Evolutionary conservation across 30 jellyfish, hydroid and myxozoan species (phyloP).

Genomic region (Rhopilema esculentum): DNA sequence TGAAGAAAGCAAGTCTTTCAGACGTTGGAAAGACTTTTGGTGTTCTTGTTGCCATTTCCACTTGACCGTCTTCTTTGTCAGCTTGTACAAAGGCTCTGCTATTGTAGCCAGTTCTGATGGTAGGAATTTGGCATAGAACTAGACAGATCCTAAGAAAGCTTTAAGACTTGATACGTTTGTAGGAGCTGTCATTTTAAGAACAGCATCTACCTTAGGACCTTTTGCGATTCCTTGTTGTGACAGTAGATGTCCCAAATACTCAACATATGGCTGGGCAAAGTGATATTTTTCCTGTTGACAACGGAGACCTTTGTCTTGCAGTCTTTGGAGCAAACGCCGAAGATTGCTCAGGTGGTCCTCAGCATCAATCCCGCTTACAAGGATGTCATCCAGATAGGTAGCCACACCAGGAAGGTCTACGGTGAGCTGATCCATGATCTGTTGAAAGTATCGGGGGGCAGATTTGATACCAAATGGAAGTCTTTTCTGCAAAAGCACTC

Average conservation of each 20-base stretch:
- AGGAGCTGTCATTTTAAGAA: constrained; percentile 9
- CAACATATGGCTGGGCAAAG: constrained; percentile 23
- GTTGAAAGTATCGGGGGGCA: constrained; percentile 43
- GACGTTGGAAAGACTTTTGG: no score
- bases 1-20: no score
- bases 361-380: no score
- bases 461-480: constrained; percentile 56
- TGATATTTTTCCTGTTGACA: constrained; percentile 29
- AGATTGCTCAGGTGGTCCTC: no score
- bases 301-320: constrained; percentile 28
- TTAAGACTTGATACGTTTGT: constrained; percentile 8
- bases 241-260: constrained; percentile 30
- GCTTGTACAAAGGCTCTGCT: no score
- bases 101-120: no score
- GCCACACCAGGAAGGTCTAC: no score
- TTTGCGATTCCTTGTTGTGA: constrained; percentile 26
- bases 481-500: constrained; percentile 44
- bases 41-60: no score
- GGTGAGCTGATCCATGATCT: constrained; percentile 24
- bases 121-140: constrained; percentile 23
- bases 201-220: no score
- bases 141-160: constrained; percentile 13
- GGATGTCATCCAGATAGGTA: no score
- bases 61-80: no score
- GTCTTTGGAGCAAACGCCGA: no score